Conservation (phyloP, 2,888 invertebrate species). For the Ectemnius cavifrons region DNA sequence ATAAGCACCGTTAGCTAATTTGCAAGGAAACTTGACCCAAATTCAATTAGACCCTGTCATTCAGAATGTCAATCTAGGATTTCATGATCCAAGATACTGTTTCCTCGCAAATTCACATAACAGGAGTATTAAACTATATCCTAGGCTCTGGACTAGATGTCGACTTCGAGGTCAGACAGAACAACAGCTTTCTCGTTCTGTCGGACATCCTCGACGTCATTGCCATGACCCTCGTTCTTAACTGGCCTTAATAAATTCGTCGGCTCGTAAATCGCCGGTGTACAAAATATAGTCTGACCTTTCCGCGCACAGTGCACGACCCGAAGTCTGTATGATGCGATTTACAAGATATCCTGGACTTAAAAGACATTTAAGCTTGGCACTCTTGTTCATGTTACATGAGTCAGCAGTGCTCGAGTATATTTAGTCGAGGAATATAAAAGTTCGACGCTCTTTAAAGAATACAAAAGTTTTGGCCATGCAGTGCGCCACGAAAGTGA, state of each 20-base stretch:
- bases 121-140: conserved; percentile 20
- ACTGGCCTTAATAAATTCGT: conserved; percentile 11
- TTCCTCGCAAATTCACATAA: conserved; percentile 10
- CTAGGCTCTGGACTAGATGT: conserved; percentile 46
- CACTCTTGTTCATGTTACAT: too few species aligned
- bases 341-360: too few species aligned
- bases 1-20: conserved; percentile 7
- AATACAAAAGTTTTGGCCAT: too few species aligned
- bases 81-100: neutral
- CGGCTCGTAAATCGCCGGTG: conserved; percentile 25
- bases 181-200: conserved; percentile 10
- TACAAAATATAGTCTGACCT: conserved; percentile 48
- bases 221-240: conserved; percentile 6
- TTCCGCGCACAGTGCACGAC: conserved; percentile 5
- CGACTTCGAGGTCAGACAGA: conserved; percentile 7
- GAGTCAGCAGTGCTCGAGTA: too few species aligned
- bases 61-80: too few species aligned
- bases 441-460: neutral
- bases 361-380: too few species aligned
- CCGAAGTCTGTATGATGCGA: too few species aligned
- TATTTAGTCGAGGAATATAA: too few species aligned
- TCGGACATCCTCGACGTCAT: conserved; percentile 20
- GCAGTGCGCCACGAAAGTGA: too few species aligned
- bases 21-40: conserved; percentile 18
- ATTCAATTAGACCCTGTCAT: too few species aligned